Percentiles rank a stretch among this genome's conserved stretches.
These are phyloP conservation scores for Enteromius argenteus DNA, from an alignment of 2,797 vertebrate genomes.

Conservation along the genomic window DNA sequence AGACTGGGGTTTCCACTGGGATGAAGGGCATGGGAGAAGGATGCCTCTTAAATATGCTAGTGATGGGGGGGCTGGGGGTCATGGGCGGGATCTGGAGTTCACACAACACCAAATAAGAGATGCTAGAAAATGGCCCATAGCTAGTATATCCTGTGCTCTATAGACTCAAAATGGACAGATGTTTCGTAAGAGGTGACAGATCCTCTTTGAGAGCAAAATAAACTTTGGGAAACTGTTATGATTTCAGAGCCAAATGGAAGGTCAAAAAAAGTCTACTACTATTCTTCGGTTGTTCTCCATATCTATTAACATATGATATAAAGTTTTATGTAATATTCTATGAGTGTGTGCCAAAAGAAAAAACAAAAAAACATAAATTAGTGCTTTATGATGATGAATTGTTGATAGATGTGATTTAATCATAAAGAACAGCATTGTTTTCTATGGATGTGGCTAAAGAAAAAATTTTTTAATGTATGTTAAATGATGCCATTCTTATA, in stretches of 20 bases:
- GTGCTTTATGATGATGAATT: neutral
- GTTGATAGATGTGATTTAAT: neutral
- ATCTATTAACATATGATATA: neutral
- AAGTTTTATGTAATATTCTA: neutral
- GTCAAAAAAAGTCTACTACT: neutral
- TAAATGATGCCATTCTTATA: neutral
- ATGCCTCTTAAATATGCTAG: conserved; percentile 79
- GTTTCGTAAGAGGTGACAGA: conserved; percentile 60
- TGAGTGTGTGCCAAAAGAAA: neutral
- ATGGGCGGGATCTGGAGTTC: conserved; percentile 72
- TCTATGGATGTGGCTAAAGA: neutral
- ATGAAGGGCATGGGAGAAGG: conserved; percentile 68
- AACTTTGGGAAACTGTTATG: conserved; percentile 4
- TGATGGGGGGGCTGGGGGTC: conserved; percentile 42
- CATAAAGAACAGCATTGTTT: neutral
- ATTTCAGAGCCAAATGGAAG: neutral
- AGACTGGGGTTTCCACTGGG: conserved; percentile 81
- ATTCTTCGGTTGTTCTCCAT: neutral
- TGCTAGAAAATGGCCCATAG: conserved; percentile 71
- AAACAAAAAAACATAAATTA: neutral
- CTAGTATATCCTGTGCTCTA: conserved; percentile 70
- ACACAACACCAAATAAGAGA: conserved; percentile 84
- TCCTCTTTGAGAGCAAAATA: conserved; percentile 47
- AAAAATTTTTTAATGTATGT: neutral
- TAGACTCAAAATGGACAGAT: conserved; percentile 64